Percentiles rank a stretch among this genome's conserved stretches.
These are phyloP conservation scores for Syngnathus rostellatus DNA, from an alignment of 2,797 vertebrate species.

Conservation along the genomic window DNA sequence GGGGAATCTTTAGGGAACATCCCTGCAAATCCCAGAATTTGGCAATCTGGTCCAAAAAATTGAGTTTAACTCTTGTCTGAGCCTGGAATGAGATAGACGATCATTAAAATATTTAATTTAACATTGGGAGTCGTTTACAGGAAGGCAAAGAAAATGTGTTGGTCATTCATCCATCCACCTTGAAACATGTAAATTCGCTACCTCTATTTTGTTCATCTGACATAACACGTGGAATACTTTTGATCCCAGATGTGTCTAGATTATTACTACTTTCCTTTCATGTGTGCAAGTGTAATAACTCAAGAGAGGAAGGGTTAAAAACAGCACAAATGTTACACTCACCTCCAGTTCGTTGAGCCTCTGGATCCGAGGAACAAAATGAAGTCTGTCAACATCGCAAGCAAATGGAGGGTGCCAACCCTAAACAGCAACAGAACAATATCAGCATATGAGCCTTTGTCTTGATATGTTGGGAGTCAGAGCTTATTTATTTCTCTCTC, in stretches of 20 bases:
- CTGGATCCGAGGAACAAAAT: slow-evolving; percentile 96
- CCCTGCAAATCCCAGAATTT: slow-evolving; percentile 98
- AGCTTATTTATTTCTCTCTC: not conserved
- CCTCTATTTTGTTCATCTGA: no score
- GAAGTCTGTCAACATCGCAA: slow-evolving; percentile 93
- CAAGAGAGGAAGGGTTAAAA: not conserved
- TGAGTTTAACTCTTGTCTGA: slow-evolving; percentile 92
- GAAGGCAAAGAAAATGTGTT: no score
- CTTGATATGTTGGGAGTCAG: not conserved
- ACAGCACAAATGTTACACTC: slow-evolving; percentile 26
- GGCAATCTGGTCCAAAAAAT: slow-evolving; percentile 97
- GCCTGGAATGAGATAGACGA: slow-evolving; percentile 65
- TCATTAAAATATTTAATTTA: not conserved
- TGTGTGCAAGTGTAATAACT: not conserved
- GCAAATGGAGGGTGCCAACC: slow-evolving; percentile 98
- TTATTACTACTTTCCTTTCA: not conserved
- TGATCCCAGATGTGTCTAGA: not conserved
- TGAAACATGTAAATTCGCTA: no score
- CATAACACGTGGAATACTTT: no score
- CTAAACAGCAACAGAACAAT: slow-evolving; percentile 56
- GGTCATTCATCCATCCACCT: no score
- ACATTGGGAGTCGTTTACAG: no score
- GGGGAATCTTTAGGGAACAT: slow-evolving; percentile 90
- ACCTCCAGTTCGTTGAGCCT: slow-evolving; percentile 98
- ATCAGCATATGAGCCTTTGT: slow-evolving; percentile 14